Percentiles rank a stretch among this genome's conserved stretches.
Evolutionary conservation across 2,113 vertebrate species (phyloP).

Genomic region (Hemiprocne comata): DNA sequence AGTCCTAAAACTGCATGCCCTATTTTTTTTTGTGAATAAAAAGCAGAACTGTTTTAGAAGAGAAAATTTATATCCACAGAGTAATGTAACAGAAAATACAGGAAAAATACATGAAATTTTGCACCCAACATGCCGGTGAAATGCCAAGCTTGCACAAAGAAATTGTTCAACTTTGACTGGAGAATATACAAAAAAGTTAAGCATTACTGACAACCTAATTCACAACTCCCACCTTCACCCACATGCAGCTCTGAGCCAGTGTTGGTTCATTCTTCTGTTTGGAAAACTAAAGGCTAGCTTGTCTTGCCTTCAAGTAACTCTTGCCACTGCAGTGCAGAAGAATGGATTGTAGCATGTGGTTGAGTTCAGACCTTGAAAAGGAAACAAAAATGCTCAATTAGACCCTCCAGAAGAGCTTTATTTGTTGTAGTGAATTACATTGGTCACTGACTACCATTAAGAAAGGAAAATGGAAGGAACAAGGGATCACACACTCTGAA

Average conservation of each 20-base stretch:
- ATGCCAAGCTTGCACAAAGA: background rate
- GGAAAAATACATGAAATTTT: background rate
- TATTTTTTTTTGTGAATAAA: background rate
- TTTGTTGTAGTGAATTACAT: constrained; percentile 68
- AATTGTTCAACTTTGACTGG: background rate
- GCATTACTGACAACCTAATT: background rate
- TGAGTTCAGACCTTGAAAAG: constrained; percentile 48
- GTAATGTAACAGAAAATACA: background rate
- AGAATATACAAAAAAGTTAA: background rate
- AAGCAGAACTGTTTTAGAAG: background rate
- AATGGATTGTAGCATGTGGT: constrained; percentile 14
- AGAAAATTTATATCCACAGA: background rate
- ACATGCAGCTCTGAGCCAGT: accelerated
- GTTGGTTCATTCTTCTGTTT: constrained; percentile 17
- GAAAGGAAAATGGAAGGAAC: background rate
- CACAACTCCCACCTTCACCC: background rate
- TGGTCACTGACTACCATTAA: constrained; percentile 50
- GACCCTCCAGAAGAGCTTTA: constrained; percentile 48
- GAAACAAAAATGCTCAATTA: constrained; percentile 71
- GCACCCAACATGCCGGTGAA: background rate
- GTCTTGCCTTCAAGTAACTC: background rate
- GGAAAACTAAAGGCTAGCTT: background rate
- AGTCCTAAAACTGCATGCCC: background rate
- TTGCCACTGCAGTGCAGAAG: background rate
- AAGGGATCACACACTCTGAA: constrained; percentile 4